phyloP scores from a whole-genome alignment of 2,113 vertebrate species.

The Rhinoptilus africanus region DNA sequence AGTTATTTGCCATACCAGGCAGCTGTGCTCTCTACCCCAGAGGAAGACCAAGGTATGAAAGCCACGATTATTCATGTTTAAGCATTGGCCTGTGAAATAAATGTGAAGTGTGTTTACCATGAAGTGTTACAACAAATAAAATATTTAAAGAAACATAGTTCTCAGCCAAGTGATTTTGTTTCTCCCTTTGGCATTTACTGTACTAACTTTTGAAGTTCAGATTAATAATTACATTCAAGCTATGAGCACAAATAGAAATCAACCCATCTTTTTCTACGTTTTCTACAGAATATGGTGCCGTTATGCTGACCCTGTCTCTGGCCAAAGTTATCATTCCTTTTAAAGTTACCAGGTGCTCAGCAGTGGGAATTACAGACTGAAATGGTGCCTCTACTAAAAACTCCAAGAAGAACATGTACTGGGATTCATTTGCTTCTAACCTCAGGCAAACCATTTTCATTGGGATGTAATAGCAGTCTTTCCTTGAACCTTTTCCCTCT shows the following conservation, averaged over 20 bases:
- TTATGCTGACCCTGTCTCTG: background rate
- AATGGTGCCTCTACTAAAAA: background rate
- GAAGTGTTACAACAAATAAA: background rate
- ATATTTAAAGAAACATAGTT: background rate
- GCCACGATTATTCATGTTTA: background rate
- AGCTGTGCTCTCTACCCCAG: background rate
- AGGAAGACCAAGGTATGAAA: background rate
- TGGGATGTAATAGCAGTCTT: background rate
- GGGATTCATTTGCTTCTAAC: background rate
- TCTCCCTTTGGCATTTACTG: background rate
- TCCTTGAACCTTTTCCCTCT: background rate
- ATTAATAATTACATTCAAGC: background rate
- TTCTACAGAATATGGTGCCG: background rate
- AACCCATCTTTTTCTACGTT: background rate
- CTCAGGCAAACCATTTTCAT: background rate
- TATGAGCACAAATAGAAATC: background rate
- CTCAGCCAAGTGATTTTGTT: background rate
- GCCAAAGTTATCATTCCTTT: background rate
- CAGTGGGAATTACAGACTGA: background rate
- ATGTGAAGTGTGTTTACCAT: background rate
- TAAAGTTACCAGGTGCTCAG: background rate
- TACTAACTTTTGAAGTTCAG: background rate
- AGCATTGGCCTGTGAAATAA: background rate
- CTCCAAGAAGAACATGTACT: background rate
- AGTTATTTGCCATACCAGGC: background rate